These are phyloP conservation scores for Aplysina aerophoba DNA, from an alignment of 37 sponge, comb jelly and placozoan species.

Conservation along the genomic window DNA sequence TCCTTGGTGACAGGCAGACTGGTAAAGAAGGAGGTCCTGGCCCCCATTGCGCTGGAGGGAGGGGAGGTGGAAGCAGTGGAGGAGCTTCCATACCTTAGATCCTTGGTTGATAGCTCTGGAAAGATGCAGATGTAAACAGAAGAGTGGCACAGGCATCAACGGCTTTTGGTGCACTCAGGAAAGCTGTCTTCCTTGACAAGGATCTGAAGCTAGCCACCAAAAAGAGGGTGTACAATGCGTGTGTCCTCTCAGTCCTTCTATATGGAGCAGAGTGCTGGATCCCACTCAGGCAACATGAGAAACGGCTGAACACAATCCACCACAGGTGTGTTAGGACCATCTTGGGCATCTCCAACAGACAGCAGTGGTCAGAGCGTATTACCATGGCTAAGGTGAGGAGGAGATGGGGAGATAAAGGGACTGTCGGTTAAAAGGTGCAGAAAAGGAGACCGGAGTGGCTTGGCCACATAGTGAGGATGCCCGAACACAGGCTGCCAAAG, in stretches of 20 bases:
- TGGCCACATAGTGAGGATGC: slow-evolving; percentile 36
- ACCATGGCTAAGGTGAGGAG: slow-evolving; percentile 36
- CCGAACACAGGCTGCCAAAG: slow-evolving; percentile 41
- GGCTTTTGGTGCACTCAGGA: slow-evolving; percentile 39
- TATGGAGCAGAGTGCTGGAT: slow-evolving; percentile 46
- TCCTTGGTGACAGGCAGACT: slow-evolving; percentile 38
- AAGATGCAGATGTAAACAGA: slow-evolving; percentile 36
- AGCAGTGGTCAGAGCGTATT: slow-evolving; percentile 40
- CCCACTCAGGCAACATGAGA: slow-evolving; percentile 35
- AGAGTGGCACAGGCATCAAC: slow-evolving; percentile 32
- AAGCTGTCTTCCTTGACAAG: slow-evolving; percentile 38
- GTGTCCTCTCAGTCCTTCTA: slow-evolving; percentile 37
- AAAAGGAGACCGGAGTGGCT: slow-evolving; percentile 35
- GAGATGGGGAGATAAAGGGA: slow-evolving; percentile 46
- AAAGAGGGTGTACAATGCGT: slow-evolving; percentile 11
- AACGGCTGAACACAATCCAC: slow-evolving; percentile 41
- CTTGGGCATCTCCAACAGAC: slow-evolving; percentile 37
- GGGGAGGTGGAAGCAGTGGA: slow-evolving; percentile 30
- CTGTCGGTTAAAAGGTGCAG: not conserved
- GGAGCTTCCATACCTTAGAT: slow-evolving; percentile 34
- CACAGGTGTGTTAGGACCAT: slow-evolving; percentile 47
- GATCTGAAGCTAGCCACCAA: slow-evolving; percentile 17
- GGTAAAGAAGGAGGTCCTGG: not conserved
- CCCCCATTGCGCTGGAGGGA: not conserved
- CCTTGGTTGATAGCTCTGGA: slow-evolving; percentile 20